Evolutionary conservation across 2,888 invertebrate genomes (phyloP).

Genomic region (Tenthredo notha): DNA sequence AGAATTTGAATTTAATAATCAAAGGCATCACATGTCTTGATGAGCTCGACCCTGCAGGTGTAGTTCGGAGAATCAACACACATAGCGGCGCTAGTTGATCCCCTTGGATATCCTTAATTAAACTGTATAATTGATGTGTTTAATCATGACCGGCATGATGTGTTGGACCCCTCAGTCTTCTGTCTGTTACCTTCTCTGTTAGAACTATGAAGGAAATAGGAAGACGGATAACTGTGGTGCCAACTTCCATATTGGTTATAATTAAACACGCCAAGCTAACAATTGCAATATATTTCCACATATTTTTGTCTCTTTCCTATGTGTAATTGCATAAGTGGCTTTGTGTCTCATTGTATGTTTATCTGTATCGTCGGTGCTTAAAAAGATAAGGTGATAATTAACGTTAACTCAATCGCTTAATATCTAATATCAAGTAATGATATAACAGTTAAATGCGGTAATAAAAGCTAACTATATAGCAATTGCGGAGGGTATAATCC

Average conservation of each 20-base stretch:
- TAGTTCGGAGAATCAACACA: no score
- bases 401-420: constrained; percentile 18
- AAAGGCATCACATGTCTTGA: no score
- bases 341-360: constrained; percentile 45
- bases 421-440: constrained; percentile 21
- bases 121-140: neutral
- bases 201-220: no score
- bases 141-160: no score
- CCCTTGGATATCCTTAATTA: neutral
- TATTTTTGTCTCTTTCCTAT: constrained; percentile 12
- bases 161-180: no score
- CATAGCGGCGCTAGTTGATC: no score
- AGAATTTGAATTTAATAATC: no score
- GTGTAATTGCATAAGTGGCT: constrained; percentile 24
- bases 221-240: no score
- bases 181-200: no score
- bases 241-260: no score
- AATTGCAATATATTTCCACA: neutral
- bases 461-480: neutral
- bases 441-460: neutral
- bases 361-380: constrained; percentile 29
- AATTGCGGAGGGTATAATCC: constrained; percentile 9
- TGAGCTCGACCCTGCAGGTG: no score
- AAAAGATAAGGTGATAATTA: constrained; percentile 17
- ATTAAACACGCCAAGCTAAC: no score